phyloP scores from a whole-genome alignment of 2,888 invertebrate genomes.

The Synergus japonicus region DNA sequence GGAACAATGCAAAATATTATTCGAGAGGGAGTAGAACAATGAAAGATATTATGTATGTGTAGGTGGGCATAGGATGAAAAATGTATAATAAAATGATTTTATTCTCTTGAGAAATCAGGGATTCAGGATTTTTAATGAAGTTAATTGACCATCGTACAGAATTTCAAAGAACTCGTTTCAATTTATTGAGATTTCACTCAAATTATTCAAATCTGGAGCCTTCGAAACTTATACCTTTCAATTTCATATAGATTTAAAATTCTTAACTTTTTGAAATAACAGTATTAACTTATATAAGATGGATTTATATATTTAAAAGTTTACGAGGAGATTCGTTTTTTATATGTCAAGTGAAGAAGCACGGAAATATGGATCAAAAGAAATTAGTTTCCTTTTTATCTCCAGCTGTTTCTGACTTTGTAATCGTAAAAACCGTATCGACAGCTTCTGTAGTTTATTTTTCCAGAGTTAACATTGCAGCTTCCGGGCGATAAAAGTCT shows the following conservation, averaged over 20 bases:
- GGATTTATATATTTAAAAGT: too few relatives aligned
- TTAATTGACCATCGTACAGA: too few relatives aligned
- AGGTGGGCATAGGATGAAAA: neutral
- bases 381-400: neutral
- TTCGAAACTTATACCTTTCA: too few relatives aligned
- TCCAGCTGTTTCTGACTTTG: neutral
- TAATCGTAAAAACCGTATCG: neutral
- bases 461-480: neutral
- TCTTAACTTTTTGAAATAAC: neutral
- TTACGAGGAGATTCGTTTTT: neutral
- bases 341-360: neutral
- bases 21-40: constrained; percentile 31
- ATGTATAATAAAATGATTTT: neutral
- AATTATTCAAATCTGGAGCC: too few relatives aligned
- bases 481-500: neutral
- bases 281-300: neutral
- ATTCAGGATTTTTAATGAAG: neutral
- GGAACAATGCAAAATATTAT: constrained; percentile 53
- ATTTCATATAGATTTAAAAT: too few relatives aligned
- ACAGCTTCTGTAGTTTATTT: constrained; percentile 12
- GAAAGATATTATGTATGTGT: neutral
- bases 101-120: neutral
- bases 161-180: too few relatives aligned
- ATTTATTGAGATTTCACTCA: too few relatives aligned
- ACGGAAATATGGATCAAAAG: neutral